Evolutionary conservation across 2,888 invertebrate species (phyloP).

Genomic region (Drymonia ruficornis): DNA sequence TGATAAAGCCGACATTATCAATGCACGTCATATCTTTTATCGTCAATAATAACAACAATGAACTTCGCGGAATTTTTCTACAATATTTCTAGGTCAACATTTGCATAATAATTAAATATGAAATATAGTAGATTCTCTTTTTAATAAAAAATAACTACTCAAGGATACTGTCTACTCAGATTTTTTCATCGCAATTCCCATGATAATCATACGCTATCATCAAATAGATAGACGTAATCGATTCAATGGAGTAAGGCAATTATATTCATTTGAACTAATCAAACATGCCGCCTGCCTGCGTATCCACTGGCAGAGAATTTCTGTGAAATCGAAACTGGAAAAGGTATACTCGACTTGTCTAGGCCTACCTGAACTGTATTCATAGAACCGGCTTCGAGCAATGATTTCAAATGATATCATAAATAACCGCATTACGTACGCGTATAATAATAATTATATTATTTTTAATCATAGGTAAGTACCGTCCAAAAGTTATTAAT

Average conservation of each 20-base stretch:
- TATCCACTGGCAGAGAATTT: not conserved
- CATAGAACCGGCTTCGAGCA: not conserved
- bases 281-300: not conserved
- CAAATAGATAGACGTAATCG: not conserved
- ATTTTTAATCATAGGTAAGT: too few species aligned
- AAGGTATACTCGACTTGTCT: not conserved
- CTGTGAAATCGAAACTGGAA: not conserved
- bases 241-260: constrained; percentile 2
- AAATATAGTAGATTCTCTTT: not conserved
- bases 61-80: constrained; percentile 13
- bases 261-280: constrained; percentile 1
- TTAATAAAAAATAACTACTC: too few species aligned
- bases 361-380: not conserved
- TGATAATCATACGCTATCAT: not conserved
- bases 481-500: too few species aligned
- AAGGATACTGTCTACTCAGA: too few species aligned
- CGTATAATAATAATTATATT: too few species aligned
- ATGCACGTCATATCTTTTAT: constrained; percentile 44
- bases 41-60: constrained; percentile 36
- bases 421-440: not conserved
- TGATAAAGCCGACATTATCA: constrained; percentile 41
- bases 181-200: not conserved
- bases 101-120: not conserved
- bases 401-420: not conserved
- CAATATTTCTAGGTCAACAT: not conserved